phyloP scores from a whole-genome alignment of 2,113 vertebrate species.

The Dicerorhinus sumatrensis region DNA sequence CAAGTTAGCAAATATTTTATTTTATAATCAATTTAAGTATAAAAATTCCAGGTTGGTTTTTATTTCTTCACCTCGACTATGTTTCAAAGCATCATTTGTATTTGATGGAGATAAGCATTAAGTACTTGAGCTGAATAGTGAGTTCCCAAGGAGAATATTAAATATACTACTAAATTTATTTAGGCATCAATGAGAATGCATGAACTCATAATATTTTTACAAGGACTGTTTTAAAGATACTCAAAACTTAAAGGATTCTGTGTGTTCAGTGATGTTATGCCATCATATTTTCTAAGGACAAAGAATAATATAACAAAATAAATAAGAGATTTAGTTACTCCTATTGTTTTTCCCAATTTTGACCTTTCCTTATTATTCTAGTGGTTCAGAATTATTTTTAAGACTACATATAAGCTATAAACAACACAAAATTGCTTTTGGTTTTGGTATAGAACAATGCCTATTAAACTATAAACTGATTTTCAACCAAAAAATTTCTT shows the following conservation, averaged over 20 bases:
- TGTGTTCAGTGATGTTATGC: background rate
- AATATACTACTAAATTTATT: background rate
- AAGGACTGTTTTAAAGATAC: background rate
- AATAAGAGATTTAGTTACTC: background rate
- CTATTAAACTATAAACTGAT: background rate
- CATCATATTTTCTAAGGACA: background rate
- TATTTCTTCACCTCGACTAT: background rate
- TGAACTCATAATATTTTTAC: background rate
- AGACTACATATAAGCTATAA: background rate
- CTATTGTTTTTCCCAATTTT: background rate
- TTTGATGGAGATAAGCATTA: background rate
- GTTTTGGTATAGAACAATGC: background rate
- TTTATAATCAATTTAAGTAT: background rate
- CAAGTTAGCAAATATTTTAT: background rate
- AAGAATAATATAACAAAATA: background rate
- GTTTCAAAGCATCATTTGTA: background rate
- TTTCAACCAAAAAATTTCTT: background rate
- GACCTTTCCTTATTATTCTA: background rate
- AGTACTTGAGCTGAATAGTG: background rate
- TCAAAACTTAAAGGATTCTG: background rate
- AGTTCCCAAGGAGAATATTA: background rate
- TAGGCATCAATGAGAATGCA: background rate
- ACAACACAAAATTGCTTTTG: background rate
- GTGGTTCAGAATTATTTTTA: background rate
- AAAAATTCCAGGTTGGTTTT: background rate